A percentile compares a stretch with the other conserved stretches of the same genome.
These are phyloP conservation scores for Cylloceria caligata DNA, from an alignment of 2,888 invertebrate species.

Conservation along the genomic window DNA sequence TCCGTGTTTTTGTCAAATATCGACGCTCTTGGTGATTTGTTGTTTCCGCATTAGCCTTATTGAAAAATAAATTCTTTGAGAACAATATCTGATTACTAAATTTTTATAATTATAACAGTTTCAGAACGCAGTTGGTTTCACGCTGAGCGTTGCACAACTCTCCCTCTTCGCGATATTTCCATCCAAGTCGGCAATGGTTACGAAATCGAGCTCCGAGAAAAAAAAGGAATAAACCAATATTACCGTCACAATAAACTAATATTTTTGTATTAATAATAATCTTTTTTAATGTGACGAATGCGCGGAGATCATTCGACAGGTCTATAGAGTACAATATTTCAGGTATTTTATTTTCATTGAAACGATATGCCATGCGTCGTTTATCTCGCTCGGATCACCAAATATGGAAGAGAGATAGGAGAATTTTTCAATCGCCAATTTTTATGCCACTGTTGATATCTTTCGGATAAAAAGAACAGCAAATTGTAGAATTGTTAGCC, in stretches of 20 bases:
- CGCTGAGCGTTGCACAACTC: slow-evolving; percentile 88
- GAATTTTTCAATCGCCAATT: too few relatives aligned
- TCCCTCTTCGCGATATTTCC: slow-evolving; percentile 90
- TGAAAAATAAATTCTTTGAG: slow-evolving; percentile 28
- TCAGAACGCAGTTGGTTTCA: slow-evolving; percentile 89
- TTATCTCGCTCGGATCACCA: too few relatives aligned
- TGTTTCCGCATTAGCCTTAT: background rate
- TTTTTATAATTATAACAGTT: slow-evolving; percentile 85
- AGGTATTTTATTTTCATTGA: too few relatives aligned
- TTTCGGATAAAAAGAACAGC: too few relatives aligned
- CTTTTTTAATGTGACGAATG: background rate
- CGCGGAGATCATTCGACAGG: too few relatives aligned
- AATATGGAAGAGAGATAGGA: too few relatives aligned
- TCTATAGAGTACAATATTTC: too few relatives aligned
- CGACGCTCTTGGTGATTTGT: slow-evolving; percentile 2
- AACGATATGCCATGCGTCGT: too few relatives aligned
- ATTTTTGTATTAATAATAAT: background rate
- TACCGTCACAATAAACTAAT: background rate
- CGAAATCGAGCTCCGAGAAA: slow-evolving; percentile 33
- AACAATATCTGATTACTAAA: slow-evolving; percentile 36
- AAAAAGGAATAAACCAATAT: slow-evolving; percentile 45
- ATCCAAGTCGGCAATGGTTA: slow-evolving; percentile 70
- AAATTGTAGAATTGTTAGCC: too few relatives aligned
- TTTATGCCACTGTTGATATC: too few relatives aligned
- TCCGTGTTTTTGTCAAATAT: slow-evolving; percentile 20